Conservation (phyloP, 2,797 vertebrate genomes). For the Helostoma temminkii region DNA sequence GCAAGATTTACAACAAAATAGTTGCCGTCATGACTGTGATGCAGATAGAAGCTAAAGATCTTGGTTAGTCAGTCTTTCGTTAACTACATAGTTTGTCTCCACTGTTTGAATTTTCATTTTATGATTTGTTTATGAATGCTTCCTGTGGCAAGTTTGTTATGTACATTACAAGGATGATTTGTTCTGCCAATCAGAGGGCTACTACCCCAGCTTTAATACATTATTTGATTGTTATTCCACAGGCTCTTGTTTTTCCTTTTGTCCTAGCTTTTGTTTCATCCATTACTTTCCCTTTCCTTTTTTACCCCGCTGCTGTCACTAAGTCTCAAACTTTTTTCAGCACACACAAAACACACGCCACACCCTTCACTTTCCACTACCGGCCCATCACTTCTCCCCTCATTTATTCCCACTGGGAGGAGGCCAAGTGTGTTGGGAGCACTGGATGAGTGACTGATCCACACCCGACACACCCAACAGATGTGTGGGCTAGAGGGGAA, state of each 20-base stretch:
- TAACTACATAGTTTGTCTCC: not conserved
- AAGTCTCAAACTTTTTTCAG: not conserved
- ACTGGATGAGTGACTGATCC: constrained; percentile 46
- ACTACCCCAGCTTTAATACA: not conserved
- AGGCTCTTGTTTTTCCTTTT: not conserved
- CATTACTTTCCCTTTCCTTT: not conserved
- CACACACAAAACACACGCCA: constrained; percentile 24
- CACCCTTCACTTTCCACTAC: constrained; percentile 26
- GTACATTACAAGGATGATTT: constrained; percentile 10
- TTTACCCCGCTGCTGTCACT: constrained; percentile 3
- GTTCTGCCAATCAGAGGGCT: not conserved
- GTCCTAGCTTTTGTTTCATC: not conserved
- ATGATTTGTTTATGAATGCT: constrained; percentile 27
- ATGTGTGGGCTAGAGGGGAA: constrained; percentile 61
- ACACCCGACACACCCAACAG: constrained; percentile 64
- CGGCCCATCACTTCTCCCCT: not conserved
- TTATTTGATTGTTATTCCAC: not conserved
- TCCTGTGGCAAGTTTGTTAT: constrained; percentile 32
- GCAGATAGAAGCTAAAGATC: not conserved
- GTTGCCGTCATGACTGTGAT: not conserved
- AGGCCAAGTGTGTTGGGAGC: constrained; percentile 27
- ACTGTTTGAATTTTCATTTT: constrained; percentile 45
- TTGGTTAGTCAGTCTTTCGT: constrained; percentile 1
- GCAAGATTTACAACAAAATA: no score
- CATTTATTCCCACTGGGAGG: constrained; percentile 47